These are phyloP conservation scores for Rhinichthys osculus DNA, from an alignment of 2,797 vertebrate genomes.

Conservation along the genomic window DNA sequence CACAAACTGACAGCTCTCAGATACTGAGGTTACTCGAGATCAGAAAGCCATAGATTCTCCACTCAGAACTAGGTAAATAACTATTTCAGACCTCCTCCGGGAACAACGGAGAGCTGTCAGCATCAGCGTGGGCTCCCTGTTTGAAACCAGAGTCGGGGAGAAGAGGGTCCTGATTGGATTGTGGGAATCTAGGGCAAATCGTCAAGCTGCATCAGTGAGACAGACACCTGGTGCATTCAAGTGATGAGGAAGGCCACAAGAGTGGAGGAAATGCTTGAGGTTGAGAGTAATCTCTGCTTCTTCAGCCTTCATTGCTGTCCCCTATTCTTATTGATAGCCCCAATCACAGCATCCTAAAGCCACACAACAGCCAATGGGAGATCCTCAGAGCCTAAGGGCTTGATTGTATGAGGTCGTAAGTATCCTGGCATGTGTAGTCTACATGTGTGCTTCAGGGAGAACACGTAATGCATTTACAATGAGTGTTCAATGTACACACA, in stretches of 20 bases:
- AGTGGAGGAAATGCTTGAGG: slow-evolving; percentile 39
- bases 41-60: slow-evolving; percentile 36
- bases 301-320: slow-evolving; percentile 42
- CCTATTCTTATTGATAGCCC: slow-evolving; percentile 41
- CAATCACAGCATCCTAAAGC: slow-evolving; percentile 45
- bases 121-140: slow-evolving; percentile 60
- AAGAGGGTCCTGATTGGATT: slow-evolving; percentile 63
- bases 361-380: slow-evolving; percentile 21
- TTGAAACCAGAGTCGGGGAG: slow-evolving; percentile 65
- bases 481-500: slow-evolving; percentile 4
- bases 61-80: slow-evolving; percentile 43
- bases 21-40: slow-evolving; percentile 25
- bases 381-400: slow-evolving; percentile 14
- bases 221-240: slow-evolving; percentile 37
- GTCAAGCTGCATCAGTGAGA: slow-evolving; percentile 53
- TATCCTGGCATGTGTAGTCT: slow-evolving; percentile 4
- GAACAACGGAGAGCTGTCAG: slow-evolving; percentile 45
- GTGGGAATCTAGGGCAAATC: slow-evolving; percentile 67
- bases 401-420: slow-evolving; percentile 35
- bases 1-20: slow-evolving; percentile 23
- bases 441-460: neutral
- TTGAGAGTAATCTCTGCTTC: slow-evolving; percentile 31
- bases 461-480: slow-evolving; percentile 42
- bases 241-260: slow-evolving; percentile 42
- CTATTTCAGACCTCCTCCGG: slow-evolving; percentile 47